Percentiles rank a stretch among this genome's conserved stretches.
These are phyloP conservation scores for Coreoperca whiteheadi DNA, from an alignment of 2,113 vertebrate species.

Conservation along the genomic window DNA sequence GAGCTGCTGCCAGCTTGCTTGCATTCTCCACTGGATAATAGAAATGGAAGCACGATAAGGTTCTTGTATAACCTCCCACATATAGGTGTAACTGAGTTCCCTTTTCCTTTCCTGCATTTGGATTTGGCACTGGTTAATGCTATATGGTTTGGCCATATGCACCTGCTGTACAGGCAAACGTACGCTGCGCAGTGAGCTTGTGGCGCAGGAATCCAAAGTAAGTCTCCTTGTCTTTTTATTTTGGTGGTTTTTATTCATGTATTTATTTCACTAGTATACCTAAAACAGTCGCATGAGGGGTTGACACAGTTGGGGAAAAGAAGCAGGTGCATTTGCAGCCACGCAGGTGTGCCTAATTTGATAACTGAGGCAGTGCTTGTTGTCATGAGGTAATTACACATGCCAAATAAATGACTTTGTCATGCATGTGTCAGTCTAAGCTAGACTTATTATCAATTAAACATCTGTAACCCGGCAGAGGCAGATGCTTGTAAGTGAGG, in stretches of 20 bases:
- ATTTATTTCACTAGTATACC: not conserved
- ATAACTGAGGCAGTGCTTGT: slow-evolving; percentile 56
- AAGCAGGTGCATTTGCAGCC: slow-evolving; percentile 49
- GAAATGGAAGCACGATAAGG: slow-evolving; percentile 72
- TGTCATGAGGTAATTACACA: slow-evolving; percentile 69
- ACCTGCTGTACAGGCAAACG: not conserved
- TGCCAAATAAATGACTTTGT: slow-evolving; percentile 54
- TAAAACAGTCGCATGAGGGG: slow-evolving; percentile 8
- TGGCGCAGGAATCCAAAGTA: not conserved
- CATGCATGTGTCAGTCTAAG: slow-evolving; percentile 33
- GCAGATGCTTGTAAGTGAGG: not conserved
- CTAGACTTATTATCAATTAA: slow-evolving; percentile 53
- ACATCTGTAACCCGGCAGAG: slow-evolving; percentile 16
- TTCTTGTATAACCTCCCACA: slow-evolving; percentile 63
- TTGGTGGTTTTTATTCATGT: not conserved
- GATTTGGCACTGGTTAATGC: slow-evolving; percentile 37
- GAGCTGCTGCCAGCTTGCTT: slow-evolving; percentile 65
- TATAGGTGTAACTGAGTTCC: slow-evolving; percentile 59
- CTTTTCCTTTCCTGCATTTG: slow-evolving; percentile 43
- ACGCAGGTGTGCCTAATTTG: slow-evolving; percentile 65
- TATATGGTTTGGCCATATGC: slow-evolving; percentile 5
- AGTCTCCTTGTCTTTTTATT: slow-evolving; percentile 4
- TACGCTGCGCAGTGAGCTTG: not conserved
- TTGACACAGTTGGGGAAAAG: slow-evolving; percentile 19
- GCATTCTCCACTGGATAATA: slow-evolving; percentile 69